Evolutionary conservation across 1,140 invertebrate species (phyloP), one percentile per base, ranked within the genome.

Genomic region (Venturia canescens): DNA sequence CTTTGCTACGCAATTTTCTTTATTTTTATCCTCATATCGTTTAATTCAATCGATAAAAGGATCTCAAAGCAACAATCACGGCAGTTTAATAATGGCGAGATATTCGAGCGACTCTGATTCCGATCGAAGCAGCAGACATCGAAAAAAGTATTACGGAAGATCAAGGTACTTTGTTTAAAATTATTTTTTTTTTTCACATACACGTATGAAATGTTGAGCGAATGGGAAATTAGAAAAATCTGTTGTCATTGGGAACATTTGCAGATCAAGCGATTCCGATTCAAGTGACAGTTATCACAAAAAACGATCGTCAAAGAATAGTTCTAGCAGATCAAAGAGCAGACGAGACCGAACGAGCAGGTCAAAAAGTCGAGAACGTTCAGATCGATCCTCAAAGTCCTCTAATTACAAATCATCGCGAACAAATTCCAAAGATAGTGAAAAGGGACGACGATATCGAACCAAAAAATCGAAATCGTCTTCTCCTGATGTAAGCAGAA

Each of bases 21-120:
- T 44, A 9, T 44, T 44, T 11, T 44, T 44, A 11, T 5, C 38
- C 11, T 11, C 0, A 11, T 44, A 11, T 11, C 38, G 2, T 44
- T 44, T 44, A 44, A 44, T 44, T 44, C 1, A 1, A 44, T 44
- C 38, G 11, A 44, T 9, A 44, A 44, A 9, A 44, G 11, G 38
- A 44, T 44, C 13, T 44, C 38, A 9, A 11, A 5, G 38, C 5
- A 44, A 11, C 38, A 44, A 44, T 4, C 11, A 5, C 11, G 13
- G 38, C 38, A 11, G 38, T 11, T 44, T 44, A n/a, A 76, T 31
- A 63, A 63, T 92, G 91, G 86, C 90, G 34, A 87, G 88, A 72
- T 91, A 92, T 83, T 91, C 90, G 1, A 88, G 89, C 26, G 90
- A 91, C 70, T 92, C 91, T 0, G 91, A 91, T 75, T 91, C 90